Base-by-base conservation (phyloP, 2,113 vertebrate genomes). In the Carassius gibelio region DNA sequence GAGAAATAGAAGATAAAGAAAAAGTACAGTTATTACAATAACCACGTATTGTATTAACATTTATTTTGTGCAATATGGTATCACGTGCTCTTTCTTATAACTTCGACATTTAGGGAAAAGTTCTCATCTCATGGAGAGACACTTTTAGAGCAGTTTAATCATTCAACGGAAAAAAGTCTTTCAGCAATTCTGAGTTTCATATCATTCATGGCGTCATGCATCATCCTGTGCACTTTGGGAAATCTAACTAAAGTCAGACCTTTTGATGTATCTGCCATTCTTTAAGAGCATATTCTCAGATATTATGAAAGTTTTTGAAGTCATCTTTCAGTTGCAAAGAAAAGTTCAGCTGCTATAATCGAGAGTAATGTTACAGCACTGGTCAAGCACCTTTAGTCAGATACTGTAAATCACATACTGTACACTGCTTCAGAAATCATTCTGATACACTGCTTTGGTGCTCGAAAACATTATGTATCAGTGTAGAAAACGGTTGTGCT, bases 141-240 rank as follows among this genome's bases (percentile, higher is more conserved):
- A 50, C n/a, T 48, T 75, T 75, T 74, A 74, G 38, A 50, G 42
- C 72, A 75, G 72, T 75, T 75, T 75, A 75, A 75, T 75, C 72
- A 75, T 75, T 75, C 42, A 26, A 75, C 72, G 15, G 15, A 26
- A 75, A 72, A 17, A 74, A 45, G 42, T 74, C 0, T 74, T 74
- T 74, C 17, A 71, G 68, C 36, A 71, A 42, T 38, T 71, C 38
- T 71, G 69, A 72, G 69, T 42, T 42, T 72, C 42, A 75, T 75
- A 8, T n/a, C n/a, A 26, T 75, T 23, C 11, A 13, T 75, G 42
- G 72, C 15, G 72, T 23, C 42, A 48, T 75, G 71, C 42, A 75
- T 75, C 42, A 26, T 75, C 42, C 42, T 48, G 72, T 3, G 72
- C 72, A 75, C 72, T 75, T 23, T 75, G 72, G 72, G 72, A 75